phyloP scores from a whole-genome alignment of 2,888 invertebrate species.

The Arctia plantaginis region DNA sequence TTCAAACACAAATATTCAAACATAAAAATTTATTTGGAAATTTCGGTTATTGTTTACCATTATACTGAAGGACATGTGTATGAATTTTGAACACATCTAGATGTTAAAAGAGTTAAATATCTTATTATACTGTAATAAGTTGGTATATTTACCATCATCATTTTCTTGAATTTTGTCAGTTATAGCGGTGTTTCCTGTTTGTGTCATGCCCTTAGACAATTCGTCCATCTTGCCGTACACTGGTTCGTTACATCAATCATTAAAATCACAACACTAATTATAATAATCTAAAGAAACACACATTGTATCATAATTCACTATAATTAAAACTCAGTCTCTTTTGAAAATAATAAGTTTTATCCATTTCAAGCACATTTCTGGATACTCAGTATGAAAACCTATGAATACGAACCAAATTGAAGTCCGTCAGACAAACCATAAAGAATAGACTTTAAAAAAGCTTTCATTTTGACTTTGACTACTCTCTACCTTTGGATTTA shows the following conservation, averaged over 20 bases:
- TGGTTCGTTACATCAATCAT: conserved; percentile 85
- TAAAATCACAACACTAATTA: conserved; percentile 76
- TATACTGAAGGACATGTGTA: background rate
- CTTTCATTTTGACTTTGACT: conserved; percentile 9
- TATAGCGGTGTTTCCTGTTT: conserved; percentile 84
- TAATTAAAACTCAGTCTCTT: conserved; percentile 70
- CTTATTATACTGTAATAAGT: conserved; percentile 3
- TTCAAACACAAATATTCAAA: background rate
- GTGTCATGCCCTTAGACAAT: conserved; percentile 86
- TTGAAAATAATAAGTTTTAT: conserved; percentile 70
- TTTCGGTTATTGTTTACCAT: conserved; percentile 42
- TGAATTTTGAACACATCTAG: background rate
- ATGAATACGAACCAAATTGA: conserved; percentile 68
- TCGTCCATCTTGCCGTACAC: conserved; percentile 86
- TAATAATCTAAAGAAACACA: conserved; percentile 66
- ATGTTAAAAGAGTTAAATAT: background rate
- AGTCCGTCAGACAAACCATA: conserved; percentile 61
- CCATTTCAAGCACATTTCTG: conserved; percentile 78
- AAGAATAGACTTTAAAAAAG: conserved; percentile 29
- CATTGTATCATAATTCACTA: conserved; percentile 67
- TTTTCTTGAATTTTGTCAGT: conserved; percentile 83
- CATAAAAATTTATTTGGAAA: background rate
- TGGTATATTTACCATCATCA: conserved; percentile 76
- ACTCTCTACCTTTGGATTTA: conserved; percentile 2
- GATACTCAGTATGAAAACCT: conserved; percentile 64